phyloP scores from a whole-genome alignment of 2,888 invertebrate genomes.

The Cheilosia pagana region DNA sequence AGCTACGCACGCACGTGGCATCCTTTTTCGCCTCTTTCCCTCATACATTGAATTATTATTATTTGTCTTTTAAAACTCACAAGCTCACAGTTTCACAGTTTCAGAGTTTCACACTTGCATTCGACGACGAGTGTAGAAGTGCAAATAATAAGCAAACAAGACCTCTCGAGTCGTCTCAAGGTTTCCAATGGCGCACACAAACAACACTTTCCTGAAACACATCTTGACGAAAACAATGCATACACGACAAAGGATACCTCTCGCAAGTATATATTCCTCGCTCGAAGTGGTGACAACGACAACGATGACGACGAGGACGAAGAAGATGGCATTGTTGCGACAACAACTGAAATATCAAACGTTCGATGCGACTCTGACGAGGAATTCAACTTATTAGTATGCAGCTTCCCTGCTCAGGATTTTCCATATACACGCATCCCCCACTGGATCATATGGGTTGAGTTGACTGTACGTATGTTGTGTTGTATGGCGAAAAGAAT shows the following conservation, averaged over 20 bases:
- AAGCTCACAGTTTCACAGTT: not conserved
- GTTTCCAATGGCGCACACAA: conserved; percentile 10
- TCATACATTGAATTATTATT: conserved; percentile 2
- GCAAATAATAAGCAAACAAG: conserved; percentile 28
- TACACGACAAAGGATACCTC: conserved; percentile 17
- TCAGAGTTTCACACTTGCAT: conserved; percentile 4
- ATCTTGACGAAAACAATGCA: conserved; percentile 15
- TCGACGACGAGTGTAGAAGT: not conserved
- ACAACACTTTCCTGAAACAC: not conserved
- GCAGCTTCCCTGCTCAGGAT: conserved; percentile 27
- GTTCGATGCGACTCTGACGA: conserved; percentile 12
- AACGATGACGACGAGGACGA: not conserved
- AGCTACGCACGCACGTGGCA: not conserved
- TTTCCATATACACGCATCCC: conserved; percentile 12
- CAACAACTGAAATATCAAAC: conserved; percentile 45
- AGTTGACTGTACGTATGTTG: conserved; percentile 24
- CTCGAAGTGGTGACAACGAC: conserved; percentile 47
- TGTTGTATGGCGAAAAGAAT: conserved; percentile 34
- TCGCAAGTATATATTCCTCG: conserved; percentile 11
- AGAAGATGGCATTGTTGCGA: conserved; percentile 14
- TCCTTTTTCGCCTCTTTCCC: not conserved
- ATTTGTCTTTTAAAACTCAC: conserved; percentile 9
- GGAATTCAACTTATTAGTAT: conserved; percentile 52
- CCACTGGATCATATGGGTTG: not conserved
- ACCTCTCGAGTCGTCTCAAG: conserved; percentile 42